phyloP scores from a whole-genome alignment of 2,888 invertebrate genomes.

The Linnaemya tessellans region DNA sequence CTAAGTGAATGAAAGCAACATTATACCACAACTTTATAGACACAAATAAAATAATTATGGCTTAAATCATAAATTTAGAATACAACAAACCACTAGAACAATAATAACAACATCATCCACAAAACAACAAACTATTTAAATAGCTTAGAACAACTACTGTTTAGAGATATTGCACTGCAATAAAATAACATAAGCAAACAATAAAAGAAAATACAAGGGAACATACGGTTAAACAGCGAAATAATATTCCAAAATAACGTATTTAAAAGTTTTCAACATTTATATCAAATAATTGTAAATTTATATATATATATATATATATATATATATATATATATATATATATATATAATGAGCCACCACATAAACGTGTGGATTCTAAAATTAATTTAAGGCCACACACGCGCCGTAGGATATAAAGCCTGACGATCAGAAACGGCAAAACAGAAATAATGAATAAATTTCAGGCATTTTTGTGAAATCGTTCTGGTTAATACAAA shows the following conservation, averaged over 20 bases:
- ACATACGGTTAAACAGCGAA: background rate
- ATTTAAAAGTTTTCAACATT: slow-evolving; percentile 32
- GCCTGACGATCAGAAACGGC: no score
- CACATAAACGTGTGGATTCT: background rate
- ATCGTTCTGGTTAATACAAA: no score
- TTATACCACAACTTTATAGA: slow-evolving; percentile 42
- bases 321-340: no score
- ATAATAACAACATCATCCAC: slow-evolving; percentile 4
- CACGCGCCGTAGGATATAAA: background rate
- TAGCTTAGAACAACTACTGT: slow-evolving; percentile 52
- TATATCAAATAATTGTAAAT: slow-evolving; percentile 31
- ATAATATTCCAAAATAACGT: slow-evolving; percentile 12
- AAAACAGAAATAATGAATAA: no score
- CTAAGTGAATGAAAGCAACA: slow-evolving; percentile 7
- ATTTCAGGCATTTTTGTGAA: no score
- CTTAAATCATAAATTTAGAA: slow-evolving; percentile 59
- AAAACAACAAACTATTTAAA: slow-evolving; percentile 48
- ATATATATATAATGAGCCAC: slow-evolving; percentile 24
- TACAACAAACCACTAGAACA: slow-evolving; percentile 27
- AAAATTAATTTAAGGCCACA: slow-evolving; percentile 4
- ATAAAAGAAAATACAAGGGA: background rate
- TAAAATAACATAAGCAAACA: slow-evolving; percentile 19
- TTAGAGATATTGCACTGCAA: slow-evolving; percentile 40
- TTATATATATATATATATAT: no score
- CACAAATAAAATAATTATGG: slow-evolving; percentile 59